Conservation (phyloP, 2,888 invertebrate genomes). For the Molorchus minor region DNA sequence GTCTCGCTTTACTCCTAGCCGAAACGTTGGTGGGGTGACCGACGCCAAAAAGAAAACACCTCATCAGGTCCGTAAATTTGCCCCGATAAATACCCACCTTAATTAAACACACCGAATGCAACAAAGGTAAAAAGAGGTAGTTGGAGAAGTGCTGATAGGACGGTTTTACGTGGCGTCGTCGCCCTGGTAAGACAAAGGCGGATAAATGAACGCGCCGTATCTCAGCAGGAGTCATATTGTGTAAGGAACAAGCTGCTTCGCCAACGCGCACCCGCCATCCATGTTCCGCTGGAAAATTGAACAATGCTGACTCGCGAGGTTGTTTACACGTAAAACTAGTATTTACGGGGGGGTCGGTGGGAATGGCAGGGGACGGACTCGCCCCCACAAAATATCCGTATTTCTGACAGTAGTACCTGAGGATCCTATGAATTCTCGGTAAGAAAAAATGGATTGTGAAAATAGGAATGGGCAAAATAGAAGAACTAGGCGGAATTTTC, state of each 20-base stretch:
- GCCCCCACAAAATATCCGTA: constrained; percentile 10
- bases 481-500: too few species aligned
- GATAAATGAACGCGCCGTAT: constrained; percentile 60
- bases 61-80: not conserved
- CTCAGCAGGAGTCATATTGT: constrained; percentile 59
- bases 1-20: too few species aligned
- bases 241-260: constrained; percentile 46
- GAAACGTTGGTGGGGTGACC: too few species aligned
- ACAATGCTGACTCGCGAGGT: constrained; percentile 46
- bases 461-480: too few species aligned
- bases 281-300: constrained; percentile 51
- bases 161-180: constrained; percentile 13
- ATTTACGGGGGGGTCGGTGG: constrained; percentile 12
- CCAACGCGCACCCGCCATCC: constrained; percentile 48
- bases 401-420: too few species aligned
- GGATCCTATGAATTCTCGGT: too few species aligned
- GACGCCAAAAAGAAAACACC: too few species aligned
- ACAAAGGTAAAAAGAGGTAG: constrained; percentile 15
- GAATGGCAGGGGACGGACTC: constrained; percentile 12
- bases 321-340: constrained; percentile 38
- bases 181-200: constrained; percentile 55
- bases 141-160: constrained; percentile 7
- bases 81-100: constrained; percentile 11
- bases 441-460: too few species aligned
- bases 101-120: constrained; percentile 17